A percentile compares a stretch with the other conserved stretches of the same genome.
phyloP scores from a whole-genome alignment of 2,797 vertebrate genomes.

The Rhodeus uyekii region DNA sequence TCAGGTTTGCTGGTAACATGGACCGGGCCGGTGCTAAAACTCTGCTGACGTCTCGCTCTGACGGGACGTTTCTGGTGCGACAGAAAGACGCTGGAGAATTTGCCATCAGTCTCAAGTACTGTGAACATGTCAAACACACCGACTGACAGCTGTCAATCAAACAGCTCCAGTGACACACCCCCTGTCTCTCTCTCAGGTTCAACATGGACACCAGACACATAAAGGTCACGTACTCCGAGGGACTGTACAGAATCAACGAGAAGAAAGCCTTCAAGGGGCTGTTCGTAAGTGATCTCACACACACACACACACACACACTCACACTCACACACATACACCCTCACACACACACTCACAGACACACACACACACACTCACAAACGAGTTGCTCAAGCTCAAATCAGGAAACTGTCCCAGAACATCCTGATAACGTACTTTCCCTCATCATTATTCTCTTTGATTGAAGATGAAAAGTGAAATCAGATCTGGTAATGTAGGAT shows the following conservation, averaged over 20 bases:
- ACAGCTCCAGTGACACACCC: not conserved
- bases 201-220: conserved; percentile 90
- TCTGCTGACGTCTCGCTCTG: conserved; percentile 80
- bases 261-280: conserved; percentile 91
- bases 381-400: too few relatives aligned
- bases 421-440: too few relatives aligned
- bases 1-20: conserved; percentile 89
- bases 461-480: too few relatives aligned
- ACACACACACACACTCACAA: too few relatives aligned
- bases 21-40: conserved; percentile 83
- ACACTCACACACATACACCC: too few relatives aligned
- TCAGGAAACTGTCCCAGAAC: too few relatives aligned
- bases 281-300: conserved; percentile 70
- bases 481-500: too few relatives aligned
- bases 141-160: conserved; percentile 33
- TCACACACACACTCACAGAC: too few relatives aligned
- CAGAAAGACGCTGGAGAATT: conserved; percentile 90
- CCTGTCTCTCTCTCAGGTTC: conserved; percentile 72
- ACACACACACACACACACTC: not conserved
- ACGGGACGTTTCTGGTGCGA: conserved; percentile 89
- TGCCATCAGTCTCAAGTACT: conserved; percentile 94
- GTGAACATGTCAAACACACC: conserved; percentile 17
- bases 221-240: conserved; percentile 84
- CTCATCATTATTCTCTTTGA: too few relatives aligned
- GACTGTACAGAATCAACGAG: conserved; percentile 89